A percentile compares a stretch with the other conserved stretches of the same genome.
These are phyloP conservation scores for Aldrovandia affinis DNA, from an alignment of 2,797 vertebrate species.

Conservation along the genomic window DNA sequence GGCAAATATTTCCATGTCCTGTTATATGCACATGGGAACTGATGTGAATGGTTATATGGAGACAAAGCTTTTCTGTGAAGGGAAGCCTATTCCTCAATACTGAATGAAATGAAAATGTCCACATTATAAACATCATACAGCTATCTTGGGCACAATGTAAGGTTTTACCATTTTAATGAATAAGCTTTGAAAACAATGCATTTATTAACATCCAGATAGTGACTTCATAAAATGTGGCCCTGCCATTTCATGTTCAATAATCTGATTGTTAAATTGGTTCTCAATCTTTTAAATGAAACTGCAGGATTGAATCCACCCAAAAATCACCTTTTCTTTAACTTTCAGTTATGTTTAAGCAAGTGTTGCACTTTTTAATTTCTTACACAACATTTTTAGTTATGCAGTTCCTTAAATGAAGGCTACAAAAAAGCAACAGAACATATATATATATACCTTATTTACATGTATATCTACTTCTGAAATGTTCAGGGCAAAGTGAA, in stretches of 20 bases:
- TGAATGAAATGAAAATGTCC: constrained; percentile 3
- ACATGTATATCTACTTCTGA: too few relatives aligned
- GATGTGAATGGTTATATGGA: not conserved
- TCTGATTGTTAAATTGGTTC: not conserved
- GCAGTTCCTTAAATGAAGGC: too few relatives aligned
- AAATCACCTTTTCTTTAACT: not conserved
- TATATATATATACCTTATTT: too few relatives aligned
- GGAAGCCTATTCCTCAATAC: not conserved
- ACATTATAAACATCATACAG: not conserved
- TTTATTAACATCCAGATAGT: not conserved
- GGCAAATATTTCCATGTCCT: constrained; percentile 20
- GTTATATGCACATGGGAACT: constrained; percentile 12
- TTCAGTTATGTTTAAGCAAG: not conserved
- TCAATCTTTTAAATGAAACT: not conserved
- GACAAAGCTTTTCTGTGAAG: not conserved
- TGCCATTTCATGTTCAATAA: not conserved
- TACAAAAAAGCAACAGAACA: too few relatives aligned
- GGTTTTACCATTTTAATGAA: not conserved
- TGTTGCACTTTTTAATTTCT: not conserved
- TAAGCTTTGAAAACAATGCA: not conserved
- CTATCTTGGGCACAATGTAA: not conserved
- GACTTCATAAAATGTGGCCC: not conserved
- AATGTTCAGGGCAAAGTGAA: too few relatives aligned
- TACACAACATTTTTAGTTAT: too few relatives aligned
- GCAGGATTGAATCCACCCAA: not conserved